phyloP scores from a whole-genome alignment of 2,888 invertebrate genomes.

The Lepidochrysops patricia region DNA sequence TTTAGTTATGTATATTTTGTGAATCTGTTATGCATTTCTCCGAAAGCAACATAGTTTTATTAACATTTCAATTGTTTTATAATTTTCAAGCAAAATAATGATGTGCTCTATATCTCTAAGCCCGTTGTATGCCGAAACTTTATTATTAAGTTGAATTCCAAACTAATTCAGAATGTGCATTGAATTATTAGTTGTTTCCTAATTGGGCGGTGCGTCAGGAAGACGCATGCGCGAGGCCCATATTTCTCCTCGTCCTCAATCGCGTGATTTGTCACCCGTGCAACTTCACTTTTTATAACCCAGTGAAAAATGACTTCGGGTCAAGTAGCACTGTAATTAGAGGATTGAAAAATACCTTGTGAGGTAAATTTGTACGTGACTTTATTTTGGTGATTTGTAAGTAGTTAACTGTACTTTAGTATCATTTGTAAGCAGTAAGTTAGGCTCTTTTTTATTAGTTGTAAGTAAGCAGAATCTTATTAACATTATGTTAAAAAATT shows the following conservation, averaged over 20 bases:
- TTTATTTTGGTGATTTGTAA: conserved; percentile 6
- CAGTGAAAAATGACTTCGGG: conserved; percentile 58
- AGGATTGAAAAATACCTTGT: conserved; percentile 61
- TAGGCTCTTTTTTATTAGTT: no score
- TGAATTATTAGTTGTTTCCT: background rate
- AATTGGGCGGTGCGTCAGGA: background rate
- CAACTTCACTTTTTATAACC: conserved; percentile 42
- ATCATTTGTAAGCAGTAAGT: no score
- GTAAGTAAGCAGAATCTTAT: background rate
- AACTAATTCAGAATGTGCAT: background rate
- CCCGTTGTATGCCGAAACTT: background rate
- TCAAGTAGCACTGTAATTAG: conserved; percentile 60
- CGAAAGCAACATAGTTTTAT: no score
- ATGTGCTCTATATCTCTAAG: background rate
- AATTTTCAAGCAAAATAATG: background rate
- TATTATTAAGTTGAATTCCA: background rate
- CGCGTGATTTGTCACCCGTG: conserved; percentile 71
- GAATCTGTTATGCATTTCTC: no score
- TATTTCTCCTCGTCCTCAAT: conserved; percentile 70
- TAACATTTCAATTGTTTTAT: no score
- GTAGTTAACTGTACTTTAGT: no score
- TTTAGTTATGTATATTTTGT: no score
- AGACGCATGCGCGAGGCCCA: conserved; percentile 29
- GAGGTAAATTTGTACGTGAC: conserved; percentile 22
- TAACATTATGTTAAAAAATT: no score